Base-by-base conservation (phyloP, 2,113 vertebrate genomes). In the Catharus minimus region DNA sequence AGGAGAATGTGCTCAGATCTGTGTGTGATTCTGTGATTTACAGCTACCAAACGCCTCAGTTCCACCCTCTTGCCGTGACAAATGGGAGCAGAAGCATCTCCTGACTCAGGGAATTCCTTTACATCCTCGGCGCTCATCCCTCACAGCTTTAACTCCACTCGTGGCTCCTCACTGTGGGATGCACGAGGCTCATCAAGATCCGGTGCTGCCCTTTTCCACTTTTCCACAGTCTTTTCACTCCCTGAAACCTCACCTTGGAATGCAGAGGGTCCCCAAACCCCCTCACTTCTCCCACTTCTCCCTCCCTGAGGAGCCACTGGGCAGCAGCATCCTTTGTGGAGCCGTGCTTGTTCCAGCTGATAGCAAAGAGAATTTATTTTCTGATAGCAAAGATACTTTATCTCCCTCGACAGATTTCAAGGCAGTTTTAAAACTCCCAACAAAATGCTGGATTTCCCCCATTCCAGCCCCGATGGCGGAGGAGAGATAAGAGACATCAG, bases 301-400 rank as follows among this genome's bases (percentile, higher is more conserved):
- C 33, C 60, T 77, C 71, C 68, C 85, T 66, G 84, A 62, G 62
- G 55, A 82, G 58, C 64, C 15, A 3, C 21, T 77, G 71, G 84
- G 78, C 66, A 80, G 82, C 12, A 89, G 73, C 75, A 68, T 52
- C 82, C 79, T 81, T 65, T 78, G 50, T 46, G 85, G 84, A 88
- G 67, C 62, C 38, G 17, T 41, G 80, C 75, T 67, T 91, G 88
- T 65, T 93, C 64, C 6, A 4, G 32, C 26, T 46, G 92, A 83
- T 7, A 90, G 72, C 68, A 66, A 67, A 86, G 50, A 76, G 86
- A 75, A 95, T 77, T 74, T 95, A 84, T 96, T 95, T 96, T 92
- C 95, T 90, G 93, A 95, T 93, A 68, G 67, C 84, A 92, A 94
- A 94, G 95, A 92, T 93, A 72, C 61, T 93, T 95, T 94, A 95